Percentiles rank a stretch among this genome's conserved stretches.
phyloP scores from a whole-genome alignment of 2,113 vertebrate genomes.

The Lophotis ruficrista region DNA sequence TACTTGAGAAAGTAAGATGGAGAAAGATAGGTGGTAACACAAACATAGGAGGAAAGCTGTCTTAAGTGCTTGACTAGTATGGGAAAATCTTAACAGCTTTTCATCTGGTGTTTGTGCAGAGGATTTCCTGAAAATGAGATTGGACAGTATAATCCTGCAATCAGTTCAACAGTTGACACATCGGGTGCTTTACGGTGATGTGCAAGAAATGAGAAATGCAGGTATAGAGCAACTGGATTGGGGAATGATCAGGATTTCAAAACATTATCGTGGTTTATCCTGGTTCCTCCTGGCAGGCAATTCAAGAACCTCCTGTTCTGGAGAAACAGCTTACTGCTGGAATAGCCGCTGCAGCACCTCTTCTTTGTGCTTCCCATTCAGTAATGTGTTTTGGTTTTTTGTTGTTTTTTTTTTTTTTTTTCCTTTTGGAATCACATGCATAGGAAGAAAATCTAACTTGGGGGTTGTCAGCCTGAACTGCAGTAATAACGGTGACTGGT shows the following conservation, averaged over 20 bases:
- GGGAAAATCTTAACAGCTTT: slow-evolving; percentile 2
- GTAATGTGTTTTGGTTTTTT: too few relatives aligned
- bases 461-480: not conserved
- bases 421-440: not conserved
- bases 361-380: not conserved
- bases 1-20: not conserved
- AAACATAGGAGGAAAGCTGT: not conserved
- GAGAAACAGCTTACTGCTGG: not conserved
- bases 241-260: not conserved
- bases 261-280: not conserved
- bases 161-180: not conserved
- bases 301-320: not conserved
- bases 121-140: not conserved
- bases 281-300: not conserved
- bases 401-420: not conserved
- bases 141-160: not conserved
- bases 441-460: not conserved
- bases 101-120: slow-evolving; percentile 7
- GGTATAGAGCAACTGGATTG: not conserved
- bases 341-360: not conserved
- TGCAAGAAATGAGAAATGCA: not conserved
- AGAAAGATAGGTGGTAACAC: not conserved
- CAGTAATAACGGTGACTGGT: not conserved
- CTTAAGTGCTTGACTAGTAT: not conserved
- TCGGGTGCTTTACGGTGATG: not conserved